Conservation (phyloP, 2,797 vertebrate genomes). For the Fistularia commersonii region DNA sequence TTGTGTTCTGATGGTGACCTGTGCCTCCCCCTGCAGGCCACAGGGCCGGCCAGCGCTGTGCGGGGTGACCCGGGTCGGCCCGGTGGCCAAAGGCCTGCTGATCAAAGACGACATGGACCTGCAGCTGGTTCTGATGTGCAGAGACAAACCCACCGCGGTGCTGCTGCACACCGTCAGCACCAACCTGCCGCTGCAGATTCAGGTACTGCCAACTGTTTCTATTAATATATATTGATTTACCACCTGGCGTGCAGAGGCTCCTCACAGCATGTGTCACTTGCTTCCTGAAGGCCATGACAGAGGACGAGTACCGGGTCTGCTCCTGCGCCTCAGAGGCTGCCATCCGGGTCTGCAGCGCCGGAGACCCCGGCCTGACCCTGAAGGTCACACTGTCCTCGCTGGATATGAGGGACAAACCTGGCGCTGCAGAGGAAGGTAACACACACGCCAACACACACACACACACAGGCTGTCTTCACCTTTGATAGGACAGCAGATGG, state of each 20-base stretch:
- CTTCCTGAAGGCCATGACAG: slow-evolving; percentile 81
- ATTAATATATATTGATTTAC: background rate
- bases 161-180: slow-evolving; percentile 84
- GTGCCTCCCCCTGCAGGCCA: slow-evolving; percentile 62
- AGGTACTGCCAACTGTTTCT: slow-evolving; percentile 72
- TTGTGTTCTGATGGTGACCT: slow-evolving; percentile 2
- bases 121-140: slow-evolving; percentile 91
- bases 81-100: slow-evolving; percentile 90
- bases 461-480: slow-evolving; percentile 22
- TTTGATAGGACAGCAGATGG: slow-evolving; percentile 16
- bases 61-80: slow-evolving; percentile 88
- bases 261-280: slow-evolving; percentile 45
- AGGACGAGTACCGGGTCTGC: slow-evolving; percentile 86
- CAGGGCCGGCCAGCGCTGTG: slow-evolving; percentile 75
- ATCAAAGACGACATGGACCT: slow-evolving; percentile 91
- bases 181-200: slow-evolving; percentile 90
- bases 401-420: slow-evolving; percentile 82
- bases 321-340: slow-evolving; percentile 83
- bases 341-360: slow-evolving; percentile 83
- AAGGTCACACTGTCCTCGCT: slow-evolving; percentile 91
- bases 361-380: slow-evolving; percentile 82
- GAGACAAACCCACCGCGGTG: slow-evolving; percentile 86
- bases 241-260: background rate
- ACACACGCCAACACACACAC: background rate
- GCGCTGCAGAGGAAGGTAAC: slow-evolving; percentile 83